Conservation (phyloP, 2,113 vertebrate species). For the Chionodraco myersi region DNA sequence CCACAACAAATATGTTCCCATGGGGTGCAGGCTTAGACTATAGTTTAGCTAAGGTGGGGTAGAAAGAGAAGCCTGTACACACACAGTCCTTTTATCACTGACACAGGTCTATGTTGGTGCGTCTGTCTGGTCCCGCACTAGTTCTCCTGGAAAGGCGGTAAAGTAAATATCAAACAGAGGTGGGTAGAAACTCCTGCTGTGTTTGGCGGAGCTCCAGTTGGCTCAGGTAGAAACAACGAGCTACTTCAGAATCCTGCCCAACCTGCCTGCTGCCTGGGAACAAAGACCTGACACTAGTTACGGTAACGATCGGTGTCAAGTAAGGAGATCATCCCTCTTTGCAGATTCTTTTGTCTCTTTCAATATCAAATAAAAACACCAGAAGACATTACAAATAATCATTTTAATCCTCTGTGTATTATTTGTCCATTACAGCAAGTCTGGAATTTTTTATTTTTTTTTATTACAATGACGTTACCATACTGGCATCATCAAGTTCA, state of each 20-base stretch:
- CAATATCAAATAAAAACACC: constrained; percentile 33
- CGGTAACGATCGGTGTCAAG: constrained; percentile 12
- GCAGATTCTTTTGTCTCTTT: background rate
- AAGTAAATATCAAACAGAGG: constrained; percentile 85
- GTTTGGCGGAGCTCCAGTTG: constrained; percentile 82
- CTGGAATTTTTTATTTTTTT: constrained; percentile 32
- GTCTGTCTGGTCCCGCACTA: constrained; percentile 76
- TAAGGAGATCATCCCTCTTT: background rate
- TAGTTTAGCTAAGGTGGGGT: constrained; percentile 58
- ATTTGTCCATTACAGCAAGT: constrained; percentile 27
- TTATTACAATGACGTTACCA: constrained; percentile 66
- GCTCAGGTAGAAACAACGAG: constrained; percentile 65
- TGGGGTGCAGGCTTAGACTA: constrained; percentile 34
- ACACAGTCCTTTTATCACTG: constrained; percentile 55
- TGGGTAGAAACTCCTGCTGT: constrained; percentile 80
- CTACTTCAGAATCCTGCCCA: constrained; percentile 77
- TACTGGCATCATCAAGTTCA: constrained; percentile 52
- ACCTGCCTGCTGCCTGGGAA: constrained; percentile 76
- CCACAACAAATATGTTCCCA: constrained; percentile 20
- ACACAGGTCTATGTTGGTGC: constrained; percentile 71
- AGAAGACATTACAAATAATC: constrained; percentile 23
- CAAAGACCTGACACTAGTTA: constrained; percentile 71
- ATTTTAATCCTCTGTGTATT: background rate
- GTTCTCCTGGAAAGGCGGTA: constrained; percentile 79
- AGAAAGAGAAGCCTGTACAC: constrained; percentile 38